These are phyloP conservation scores for Siphonodentalium dalli DNA, from an alignment of 2,888 invertebrate genomes.

Conservation along the genomic window DNA sequence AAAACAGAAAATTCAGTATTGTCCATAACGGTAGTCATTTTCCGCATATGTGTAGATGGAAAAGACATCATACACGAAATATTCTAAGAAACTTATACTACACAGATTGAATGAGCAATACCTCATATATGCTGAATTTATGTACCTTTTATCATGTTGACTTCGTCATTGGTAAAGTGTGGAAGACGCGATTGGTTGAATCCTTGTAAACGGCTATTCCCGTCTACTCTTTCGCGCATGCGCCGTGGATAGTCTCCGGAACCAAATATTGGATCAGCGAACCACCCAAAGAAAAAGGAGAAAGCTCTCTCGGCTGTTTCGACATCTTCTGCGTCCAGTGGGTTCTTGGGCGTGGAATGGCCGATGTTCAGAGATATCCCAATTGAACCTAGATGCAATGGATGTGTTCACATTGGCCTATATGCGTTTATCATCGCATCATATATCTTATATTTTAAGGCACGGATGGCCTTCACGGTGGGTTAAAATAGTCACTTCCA, in stretches of 20 bases:
- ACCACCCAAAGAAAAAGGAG: conserved; percentile 54
- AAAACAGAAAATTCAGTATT: no score
- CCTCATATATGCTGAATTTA: no score
- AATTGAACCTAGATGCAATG: conserved; percentile 37
- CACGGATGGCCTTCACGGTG: no score
- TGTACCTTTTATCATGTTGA: conserved; percentile 50
- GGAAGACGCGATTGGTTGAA: conserved; percentile 49
- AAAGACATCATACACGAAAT: no score
- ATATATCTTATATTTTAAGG: no score
- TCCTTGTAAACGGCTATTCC: conserved; percentile 42
- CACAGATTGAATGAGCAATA: no score
- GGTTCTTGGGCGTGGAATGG: conserved; percentile 45
- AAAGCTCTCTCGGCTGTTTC: conserved; percentile 44
- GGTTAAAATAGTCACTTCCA: no score
- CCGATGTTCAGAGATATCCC: conserved; percentile 47
- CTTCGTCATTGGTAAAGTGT: conserved; percentile 55
- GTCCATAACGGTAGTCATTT: no score
- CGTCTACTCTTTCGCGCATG: conserved; percentile 44
- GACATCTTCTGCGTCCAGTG: conserved; percentile 38
- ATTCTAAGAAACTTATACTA: no score
- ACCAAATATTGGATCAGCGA: conserved; percentile 54
- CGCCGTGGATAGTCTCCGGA: conserved; percentile 68
- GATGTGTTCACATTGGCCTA: no score
- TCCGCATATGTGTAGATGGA: no score
- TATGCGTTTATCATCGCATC: no score